Base-by-base conservation (phyloP, 2,888 invertebrate species). In the Artemia sinica region DNA sequence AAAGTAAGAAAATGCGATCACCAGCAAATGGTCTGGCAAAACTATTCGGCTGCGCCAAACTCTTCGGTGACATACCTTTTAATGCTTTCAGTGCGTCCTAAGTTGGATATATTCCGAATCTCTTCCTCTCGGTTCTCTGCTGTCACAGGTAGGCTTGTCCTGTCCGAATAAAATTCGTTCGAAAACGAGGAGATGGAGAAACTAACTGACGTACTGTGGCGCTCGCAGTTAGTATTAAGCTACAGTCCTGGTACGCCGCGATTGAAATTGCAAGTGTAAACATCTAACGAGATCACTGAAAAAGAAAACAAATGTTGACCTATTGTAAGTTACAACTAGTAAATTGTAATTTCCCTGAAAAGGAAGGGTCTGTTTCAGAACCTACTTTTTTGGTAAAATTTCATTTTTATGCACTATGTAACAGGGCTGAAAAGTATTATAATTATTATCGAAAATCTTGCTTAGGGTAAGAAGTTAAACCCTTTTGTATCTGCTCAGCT, bases 211-310 rank as follows among this genome's bases (percentile, higher is more conserved):
- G 82, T 49, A 98, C 93, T 1, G 96, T 96, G 50, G 98, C 98
- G 2, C 96, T 95, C 9, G 97, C 97, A n/a, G n/a, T n/a, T n/a
- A 12, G 97, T 95, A 78, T 96, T 97, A n/a, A 67, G 91, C 89
- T 65, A 94, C 95, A 71, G 93, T 93, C 3, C 88, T 85, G 80
- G 97, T n/a, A n/a, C 96, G 78, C 91, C 90, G 9, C 92, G 87
- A n/a, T 66, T 65, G 74, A 92, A 90, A 77, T n/a, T 97, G 94
- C 75, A 98, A 84, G n/a, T 94, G 87, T 80, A 98, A 94, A 78
- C 96, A 96, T 73, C 97, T 82, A 66, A 96, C 97, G 77, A 94
- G 82, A 69, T n/a, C n/a, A n/a, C n/a, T n/a, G n/a, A n/a, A n/a
- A n/a, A n/a, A n/a, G n/a, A n/a, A n/a, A 28, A 28, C 28, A 28